Evolutionary conservation across 1,140 invertebrate species (phyloP).

Genomic region (Cydia fagiglandana): DNA sequence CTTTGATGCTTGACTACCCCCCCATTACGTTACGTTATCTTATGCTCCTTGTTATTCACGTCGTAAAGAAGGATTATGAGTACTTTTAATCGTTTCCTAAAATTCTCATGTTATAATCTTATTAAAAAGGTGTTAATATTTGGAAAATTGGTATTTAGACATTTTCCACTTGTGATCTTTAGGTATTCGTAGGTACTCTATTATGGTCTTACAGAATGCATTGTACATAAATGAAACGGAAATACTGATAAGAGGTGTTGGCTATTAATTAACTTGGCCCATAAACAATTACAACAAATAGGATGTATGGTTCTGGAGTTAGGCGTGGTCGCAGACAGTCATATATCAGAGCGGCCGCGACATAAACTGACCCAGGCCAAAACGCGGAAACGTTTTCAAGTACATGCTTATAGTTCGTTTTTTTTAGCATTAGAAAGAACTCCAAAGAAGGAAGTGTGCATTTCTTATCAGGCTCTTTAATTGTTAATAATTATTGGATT

Average conservation of each 20-base stretch:
- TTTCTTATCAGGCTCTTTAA: too few species aligned
- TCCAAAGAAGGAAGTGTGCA: too few species aligned
- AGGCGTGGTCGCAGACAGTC: not conserved
- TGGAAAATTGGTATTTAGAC: too few species aligned
- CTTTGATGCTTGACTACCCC: not conserved
- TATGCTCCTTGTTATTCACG: not conserved
- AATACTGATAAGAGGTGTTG: not conserved
- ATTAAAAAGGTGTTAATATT: too few species aligned
- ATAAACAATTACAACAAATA: not conserved
- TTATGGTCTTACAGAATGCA: not conserved
- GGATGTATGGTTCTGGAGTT: not conserved
- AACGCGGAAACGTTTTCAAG: conserved; percentile 29
- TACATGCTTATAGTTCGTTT: too few species aligned
- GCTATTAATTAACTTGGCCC: not conserved
- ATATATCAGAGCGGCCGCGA: not conserved
- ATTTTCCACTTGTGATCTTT: not conserved
- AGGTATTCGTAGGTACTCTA: not conserved
- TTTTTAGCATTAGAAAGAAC: too few species aligned
- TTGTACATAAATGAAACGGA: not conserved
- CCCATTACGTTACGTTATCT: not conserved
- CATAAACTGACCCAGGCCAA: not conserved
- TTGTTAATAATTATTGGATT: too few species aligned
- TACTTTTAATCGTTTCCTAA: not conserved
- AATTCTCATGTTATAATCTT: too few species aligned
- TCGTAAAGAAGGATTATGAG: not conserved